These are phyloP conservation scores for Hydrotaea diabolus DNA, from an alignment of 2,888 invertebrate species.

Conservation along the genomic window DNA sequence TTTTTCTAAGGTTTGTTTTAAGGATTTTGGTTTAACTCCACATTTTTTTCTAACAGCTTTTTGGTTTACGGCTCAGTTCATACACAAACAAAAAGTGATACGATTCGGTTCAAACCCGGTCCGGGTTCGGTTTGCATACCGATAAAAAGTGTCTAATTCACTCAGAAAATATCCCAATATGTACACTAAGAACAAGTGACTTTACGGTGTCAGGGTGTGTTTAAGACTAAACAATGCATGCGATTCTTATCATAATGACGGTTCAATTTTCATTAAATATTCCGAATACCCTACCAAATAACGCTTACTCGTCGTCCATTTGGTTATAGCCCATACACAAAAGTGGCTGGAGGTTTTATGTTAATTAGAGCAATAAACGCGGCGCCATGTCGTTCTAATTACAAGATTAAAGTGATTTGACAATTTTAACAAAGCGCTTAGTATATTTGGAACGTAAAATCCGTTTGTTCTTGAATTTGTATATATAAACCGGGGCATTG, in stretches of 20 bases:
- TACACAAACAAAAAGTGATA: too few relatives aligned
- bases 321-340: neutral
- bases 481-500: neutral
- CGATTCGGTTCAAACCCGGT: too few relatives aligned
- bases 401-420: slow-evolving; percentile 24
- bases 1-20: too few relatives aligned
- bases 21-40: too few relatives aligned
- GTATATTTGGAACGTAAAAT: slow-evolving; percentile 3
- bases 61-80: too few relatives aligned
- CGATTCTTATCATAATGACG: neutral
- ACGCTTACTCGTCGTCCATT: neutral
- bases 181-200: too few relatives aligned
- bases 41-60: too few relatives aligned
- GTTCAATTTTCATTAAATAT: neutral
- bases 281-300: neutral
- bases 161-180: too few relatives aligned
- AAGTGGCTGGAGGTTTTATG: neutral
- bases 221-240: neutral
- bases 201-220: too few relatives aligned
- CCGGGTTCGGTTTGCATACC: too few relatives aligned
- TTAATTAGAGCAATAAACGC: slow-evolving; percentile 11
- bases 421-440: neutral
- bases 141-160: too few relatives aligned
- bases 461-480: neutral
- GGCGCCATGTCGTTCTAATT: slow-evolving; percentile 28